Percentiles rank a stretch among this genome's conserved stretches.
Conservation (phyloP, 1,140 invertebrate genomes). For the Artemia franciscana region DNA sequence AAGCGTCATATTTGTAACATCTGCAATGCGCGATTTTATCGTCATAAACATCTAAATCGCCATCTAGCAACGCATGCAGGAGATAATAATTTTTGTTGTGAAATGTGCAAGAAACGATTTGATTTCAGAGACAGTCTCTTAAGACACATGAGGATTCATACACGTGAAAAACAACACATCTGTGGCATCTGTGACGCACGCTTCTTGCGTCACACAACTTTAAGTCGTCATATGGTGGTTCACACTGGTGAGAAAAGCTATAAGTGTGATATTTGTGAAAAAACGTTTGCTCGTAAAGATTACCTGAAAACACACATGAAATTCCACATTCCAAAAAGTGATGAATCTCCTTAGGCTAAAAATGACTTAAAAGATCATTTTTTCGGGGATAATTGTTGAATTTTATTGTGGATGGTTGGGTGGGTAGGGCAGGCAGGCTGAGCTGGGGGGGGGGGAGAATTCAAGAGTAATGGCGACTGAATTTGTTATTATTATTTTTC, state of each 20-base stretch:
- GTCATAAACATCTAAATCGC: slow-evolving; percentile 19
- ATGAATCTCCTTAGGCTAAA: no score
- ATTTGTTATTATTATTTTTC: no score
- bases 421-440: no score
- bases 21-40: slow-evolving; percentile 31
- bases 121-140: slow-evolving; percentile 32
- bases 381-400: no score
- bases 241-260: slow-evolving; percentile 36
- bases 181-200: slow-evolving; percentile 44
- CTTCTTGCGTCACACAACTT: slow-evolving; percentile 54
- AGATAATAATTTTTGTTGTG: slow-evolving; percentile 19
- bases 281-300: slow-evolving; percentile 72
- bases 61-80: slow-evolving; percentile 34
- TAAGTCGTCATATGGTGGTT: slow-evolving; percentile 42
- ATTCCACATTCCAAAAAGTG: no score
- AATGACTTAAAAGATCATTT: no score
- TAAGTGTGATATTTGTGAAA: slow-evolving; percentile 35
- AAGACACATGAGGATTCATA: slow-evolving; percentile 32
- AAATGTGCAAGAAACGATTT: slow-evolving; percentile 36
- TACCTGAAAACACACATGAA: no score
- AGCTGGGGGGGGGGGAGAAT: no score
- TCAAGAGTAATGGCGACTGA: no score
- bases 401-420: no score
- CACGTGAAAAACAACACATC: slow-evolving; percentile 26
- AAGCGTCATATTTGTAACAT: slow-evolving; percentile 33